phyloP scores from a whole-genome alignment of 2,888 invertebrate species.

The Hyles lineata region DNA sequence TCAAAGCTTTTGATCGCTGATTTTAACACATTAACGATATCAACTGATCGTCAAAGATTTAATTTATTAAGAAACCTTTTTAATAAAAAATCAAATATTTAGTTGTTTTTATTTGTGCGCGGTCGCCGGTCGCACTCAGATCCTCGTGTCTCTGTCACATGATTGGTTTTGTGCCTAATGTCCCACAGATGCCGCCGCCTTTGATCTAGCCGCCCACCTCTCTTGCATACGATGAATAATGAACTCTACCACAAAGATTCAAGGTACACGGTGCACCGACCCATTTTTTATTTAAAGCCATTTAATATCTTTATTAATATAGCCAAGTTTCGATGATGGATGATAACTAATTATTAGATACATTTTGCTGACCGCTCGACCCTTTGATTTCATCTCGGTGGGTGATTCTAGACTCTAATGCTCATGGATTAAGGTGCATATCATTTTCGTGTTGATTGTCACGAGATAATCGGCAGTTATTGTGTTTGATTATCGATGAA shows the following conservation, averaged over 20 bases:
- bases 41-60: constrained; percentile 38
- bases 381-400: constrained; percentile 47
- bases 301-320: constrained; percentile 82
- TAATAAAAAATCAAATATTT: constrained; percentile 45
- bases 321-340: constrained; percentile 77
- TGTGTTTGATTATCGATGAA: constrained; percentile 78
- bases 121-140: constrained; percentile 36
- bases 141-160: constrained; percentile 66
- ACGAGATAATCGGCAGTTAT: constrained; percentile 76
- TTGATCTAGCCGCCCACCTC: constrained; percentile 70
- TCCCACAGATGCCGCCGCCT: constrained; percentile 69
- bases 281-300: constrained; percentile 55
- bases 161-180: constrained; percentile 76
- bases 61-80: constrained; percentile 33
- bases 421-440: constrained; percentile 6
- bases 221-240: constrained; percentile 28
- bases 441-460: constrained; percentile 49
- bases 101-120: constrained; percentile 39
- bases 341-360: constrained; percentile 83
- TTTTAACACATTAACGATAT: constrained; percentile 38
- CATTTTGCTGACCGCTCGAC: constrained; percentile 76
- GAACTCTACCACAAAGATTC: constrained; percentile 21
- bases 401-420: constrained; percentile 29
- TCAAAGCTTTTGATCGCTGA: constrained; percentile 22
- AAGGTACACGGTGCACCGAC: constrained; percentile 30